A percentile compares a stretch with the other conserved stretches of the same genome.
phyloP scores from a whole-genome alignment of 2,113 vertebrate genomes.

The Procavia capensis region DNA sequence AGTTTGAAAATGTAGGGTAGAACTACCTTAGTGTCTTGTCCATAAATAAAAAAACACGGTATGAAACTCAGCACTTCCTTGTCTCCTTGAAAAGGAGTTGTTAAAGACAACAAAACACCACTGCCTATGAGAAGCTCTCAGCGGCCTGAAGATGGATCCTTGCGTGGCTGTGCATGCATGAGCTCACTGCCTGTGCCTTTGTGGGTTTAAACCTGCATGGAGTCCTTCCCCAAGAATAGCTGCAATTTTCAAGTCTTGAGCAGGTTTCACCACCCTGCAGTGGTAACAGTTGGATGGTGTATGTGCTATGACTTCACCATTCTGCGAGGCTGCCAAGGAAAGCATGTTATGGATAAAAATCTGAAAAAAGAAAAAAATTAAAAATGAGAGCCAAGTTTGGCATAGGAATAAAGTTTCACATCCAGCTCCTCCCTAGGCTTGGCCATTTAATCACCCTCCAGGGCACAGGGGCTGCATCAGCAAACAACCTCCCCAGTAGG shows the following conservation, averaged over 20 bases:
- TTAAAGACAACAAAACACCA: neutral
- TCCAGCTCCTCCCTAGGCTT: slow-evolving; percentile 63
- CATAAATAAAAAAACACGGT: neutral
- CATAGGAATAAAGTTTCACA: slow-evolving; percentile 60
- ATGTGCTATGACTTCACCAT: slow-evolving; percentile 78
- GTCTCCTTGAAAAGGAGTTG: neutral
- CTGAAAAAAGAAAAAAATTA: slow-evolving; percentile 53
- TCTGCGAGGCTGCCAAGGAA: slow-evolving; percentile 77
- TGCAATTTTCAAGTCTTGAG: slow-evolving; percentile 68
- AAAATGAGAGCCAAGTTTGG: slow-evolving; percentile 65
- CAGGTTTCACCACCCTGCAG: slow-evolving; percentile 75
- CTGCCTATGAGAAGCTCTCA: neutral
- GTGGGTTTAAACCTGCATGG: neutral
- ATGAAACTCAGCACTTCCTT: neutral
- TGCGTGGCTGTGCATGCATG: rapidly evolving
- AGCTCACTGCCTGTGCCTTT: neutral
- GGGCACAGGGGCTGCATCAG: slow-evolving; percentile 57
- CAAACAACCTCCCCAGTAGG: slow-evolving; percentile 58
- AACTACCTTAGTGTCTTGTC: neutral
- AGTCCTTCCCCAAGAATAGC: slow-evolving; percentile 66
- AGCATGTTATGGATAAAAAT: slow-evolving; percentile 82
- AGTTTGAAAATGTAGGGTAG: neutral
- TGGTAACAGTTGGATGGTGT: slow-evolving; percentile 76
- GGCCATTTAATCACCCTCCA: slow-evolving; percentile 82
- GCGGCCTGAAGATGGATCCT: neutral